Evolutionary conservation across 92 coral and sea anemone genomes (phyloP), one percentile per base, ranked within the genome.

Genomic region (Meandrina meandrites): DNA sequence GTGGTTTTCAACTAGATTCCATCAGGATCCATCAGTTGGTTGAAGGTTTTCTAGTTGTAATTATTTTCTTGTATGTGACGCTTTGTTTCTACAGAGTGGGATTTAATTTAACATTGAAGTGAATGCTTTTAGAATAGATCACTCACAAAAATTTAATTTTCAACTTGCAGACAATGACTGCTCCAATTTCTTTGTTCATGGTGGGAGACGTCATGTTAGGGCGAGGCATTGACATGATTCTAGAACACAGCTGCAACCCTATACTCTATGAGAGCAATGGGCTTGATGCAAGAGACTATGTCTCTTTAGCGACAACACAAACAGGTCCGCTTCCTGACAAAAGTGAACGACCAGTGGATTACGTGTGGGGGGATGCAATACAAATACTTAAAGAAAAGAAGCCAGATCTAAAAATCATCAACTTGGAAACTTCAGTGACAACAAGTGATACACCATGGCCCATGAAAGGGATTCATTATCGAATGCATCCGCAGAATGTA

Each of bases 161-260:
- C 11, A 45, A 78, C 64, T 67, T 76, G 47, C 54, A 85, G 88
- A 50, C 28, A 66, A 85, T 76, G 88, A 28, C 82, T 66, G 62
- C 82, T 3, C 68, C 83, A 10, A 68, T 86, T 21, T 89, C 90
- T 21, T 36, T 94, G 72, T 94, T 94, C 60, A 76, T 94, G 79
- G 98, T 94, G 78, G 98, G 98, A 27, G 96, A 94, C 76, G 98
- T 94, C n/a, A 94, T 94, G 98, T 80, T 93, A 37, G 98, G 94
- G 21, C 93, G 98, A 62, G 98, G 98, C 48, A 91, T 94, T 76
- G 98, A 94, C 84, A 94, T 93, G 95, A 93, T 94, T 32, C 84
- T 93, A 62, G 92, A 90, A 36, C 86, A 94, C 64, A 89, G 90
- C 69, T 89, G 91, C 68, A 87, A 93, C 72, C 98, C 98, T 50